A percentile compares a stretch with the other conserved stretches of the same genome.
Conservation (phyloP, 1,140 invertebrate species). For the Drosophila saltans region DNA sequence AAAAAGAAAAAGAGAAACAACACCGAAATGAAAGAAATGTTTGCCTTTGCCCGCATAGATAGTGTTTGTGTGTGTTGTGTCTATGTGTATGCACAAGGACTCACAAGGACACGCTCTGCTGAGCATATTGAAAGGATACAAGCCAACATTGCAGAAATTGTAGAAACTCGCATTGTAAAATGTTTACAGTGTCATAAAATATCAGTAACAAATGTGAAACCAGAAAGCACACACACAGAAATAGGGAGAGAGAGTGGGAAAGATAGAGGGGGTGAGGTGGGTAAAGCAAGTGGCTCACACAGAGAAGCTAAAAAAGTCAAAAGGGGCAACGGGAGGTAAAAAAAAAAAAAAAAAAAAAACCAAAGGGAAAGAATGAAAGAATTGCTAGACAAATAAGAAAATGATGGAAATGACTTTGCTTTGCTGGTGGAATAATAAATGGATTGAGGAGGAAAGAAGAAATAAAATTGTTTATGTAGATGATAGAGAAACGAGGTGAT, state of each 20-base stretch:
- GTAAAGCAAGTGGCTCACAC: no score
- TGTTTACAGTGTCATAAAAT: constrained; percentile 80
- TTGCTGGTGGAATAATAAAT: constrained; percentile 34
- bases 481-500: not conserved
- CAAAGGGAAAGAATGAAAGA: constrained; percentile 36
- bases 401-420: constrained; percentile 28
- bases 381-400: constrained; percentile 52
- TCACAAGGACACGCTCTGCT: constrained; percentile 65
- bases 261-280: not conserved
- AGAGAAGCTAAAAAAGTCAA: constrained; percentile 7
- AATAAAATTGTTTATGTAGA: constrained; percentile 9
- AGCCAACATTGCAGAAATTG: constrained; percentile 21
- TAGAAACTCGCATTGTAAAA: constrained; percentile 59
- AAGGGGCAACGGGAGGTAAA: constrained; percentile 1
- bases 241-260: not conserved
- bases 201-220: constrained; percentile 69
- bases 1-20: constrained; percentile 23
- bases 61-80: constrained; percentile 26
- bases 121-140: constrained; percentile 58
- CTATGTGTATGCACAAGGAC: constrained; percentile 25
- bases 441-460: not conserved
- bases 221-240: constrained; percentile 27
- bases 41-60: constrained; percentile 26
- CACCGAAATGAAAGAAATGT: constrained; percentile 16
- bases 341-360: constrained; percentile 15